phyloP scores from a whole-genome alignment of 1,140 invertebrate genomes.

The Ostrea edulis region DNA sequence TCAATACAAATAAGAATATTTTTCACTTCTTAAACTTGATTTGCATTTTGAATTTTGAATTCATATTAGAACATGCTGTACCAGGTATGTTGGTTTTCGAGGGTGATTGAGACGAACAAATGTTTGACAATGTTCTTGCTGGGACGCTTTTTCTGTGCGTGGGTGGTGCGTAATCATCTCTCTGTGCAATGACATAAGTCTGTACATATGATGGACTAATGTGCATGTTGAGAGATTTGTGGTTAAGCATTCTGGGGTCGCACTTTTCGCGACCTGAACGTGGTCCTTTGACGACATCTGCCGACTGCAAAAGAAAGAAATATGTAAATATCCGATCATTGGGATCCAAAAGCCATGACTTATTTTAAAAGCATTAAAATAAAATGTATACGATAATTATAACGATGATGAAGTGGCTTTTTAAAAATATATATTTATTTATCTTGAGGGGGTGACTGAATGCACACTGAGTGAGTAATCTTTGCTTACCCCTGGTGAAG shows the following conservation, averaged over 20 bases:
- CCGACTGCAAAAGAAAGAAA: constrained; percentile 26
- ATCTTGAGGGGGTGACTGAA: not conserved
- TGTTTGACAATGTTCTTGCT: not conserved
- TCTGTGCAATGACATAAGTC: too few species aligned
- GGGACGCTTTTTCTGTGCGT: not conserved
- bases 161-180: not conserved
- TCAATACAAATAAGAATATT: too few species aligned
- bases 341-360: not conserved
- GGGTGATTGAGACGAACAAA: not conserved
- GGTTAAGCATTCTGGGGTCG: constrained; percentile 48
- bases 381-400: not conserved
- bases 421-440: too few species aligned
- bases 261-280: constrained; percentile 57
- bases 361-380: not conserved
- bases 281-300: constrained; percentile 53
- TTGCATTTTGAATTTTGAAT: too few species aligned
- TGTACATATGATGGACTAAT: not conserved
- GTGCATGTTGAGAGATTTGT: constrained; percentile 43
- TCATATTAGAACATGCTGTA: not conserved
- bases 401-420: too few species aligned
- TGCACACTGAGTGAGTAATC: not conserved
- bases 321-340: too few species aligned
- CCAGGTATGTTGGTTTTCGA: not conserved
- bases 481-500: not conserved
- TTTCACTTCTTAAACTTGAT: too few species aligned